A percentile compares a stretch with the other conserved stretches of the same genome.
Conservation (phyloP, 1,140 invertebrate genomes). For the Littorina saxatilis region DNA sequence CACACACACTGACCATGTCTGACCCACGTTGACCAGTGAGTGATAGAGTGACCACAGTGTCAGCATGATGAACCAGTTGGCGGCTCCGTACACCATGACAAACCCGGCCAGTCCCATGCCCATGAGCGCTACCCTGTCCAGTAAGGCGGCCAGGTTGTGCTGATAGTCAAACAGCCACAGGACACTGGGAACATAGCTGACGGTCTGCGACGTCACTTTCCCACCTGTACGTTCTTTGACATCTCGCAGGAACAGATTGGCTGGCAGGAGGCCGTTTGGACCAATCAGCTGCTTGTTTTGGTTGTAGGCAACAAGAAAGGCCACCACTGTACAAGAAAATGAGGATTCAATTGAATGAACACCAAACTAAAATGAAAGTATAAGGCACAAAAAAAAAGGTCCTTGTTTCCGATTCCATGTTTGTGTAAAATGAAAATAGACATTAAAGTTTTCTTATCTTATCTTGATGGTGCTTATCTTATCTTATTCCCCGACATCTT, state of each 20-base stretch:
- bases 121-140: constrained; percentile 68
- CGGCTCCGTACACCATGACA: constrained; percentile 71
- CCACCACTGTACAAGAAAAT: constrained; percentile 71
- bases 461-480: neutral
- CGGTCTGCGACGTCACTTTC: constrained; percentile 39
- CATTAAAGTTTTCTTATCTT: too few relatives aligned
- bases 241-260: constrained; percentile 63
- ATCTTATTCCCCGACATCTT: too few relatives aligned
- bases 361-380: neutral
- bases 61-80: constrained; percentile 74
- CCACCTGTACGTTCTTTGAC: constrained; percentile 47
- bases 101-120: constrained; percentile 71
- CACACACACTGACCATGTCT: constrained; percentile 71
- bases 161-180: constrained; percentile 74
- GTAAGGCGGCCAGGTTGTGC: constrained; percentile 64
- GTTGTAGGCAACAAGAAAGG: constrained; percentile 74
- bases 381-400: too few relatives aligned
- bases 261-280: constrained; percentile 74
- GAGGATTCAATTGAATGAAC: neutral
- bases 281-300: constrained; percentile 76
- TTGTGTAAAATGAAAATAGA: too few relatives aligned
- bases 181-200: constrained; percentile 65
- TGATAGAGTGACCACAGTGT: constrained; percentile 75
- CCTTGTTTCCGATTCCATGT: too few relatives aligned
- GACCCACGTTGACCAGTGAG: constrained; percentile 76